Base-by-base conservation (phyloP, 2,113 vertebrate genomes). In the Oryzias javanicus region DNA sequence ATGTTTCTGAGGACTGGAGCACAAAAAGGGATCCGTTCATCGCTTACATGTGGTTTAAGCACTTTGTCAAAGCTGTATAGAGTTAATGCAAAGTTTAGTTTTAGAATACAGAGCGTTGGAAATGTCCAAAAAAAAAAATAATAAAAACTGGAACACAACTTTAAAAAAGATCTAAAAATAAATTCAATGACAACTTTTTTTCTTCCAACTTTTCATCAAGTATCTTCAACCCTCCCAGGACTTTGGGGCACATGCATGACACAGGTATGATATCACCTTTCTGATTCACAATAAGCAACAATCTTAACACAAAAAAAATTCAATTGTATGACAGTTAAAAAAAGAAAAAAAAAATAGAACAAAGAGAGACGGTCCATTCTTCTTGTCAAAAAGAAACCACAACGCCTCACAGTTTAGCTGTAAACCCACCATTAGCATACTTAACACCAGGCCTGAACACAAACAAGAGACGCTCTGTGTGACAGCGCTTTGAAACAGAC, bases 391-490 rank as follows among this genome's bases (percentile, higher is more conserved):
- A 75, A 57, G 65, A 59, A 78, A 72, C 60, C 47, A 69, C 76
- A 82, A 80, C 64, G 72, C 60, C 71, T 57, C 72, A 67, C 70
- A 76, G 80, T 84, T 72, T 51, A 73, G 72, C 70, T 60, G 67
- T 76, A 64, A 82, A 76, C 76, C 55, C 22, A 44, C 66, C 81
- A 86, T 88, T 87, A 86, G 84, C 80, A 88, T 83, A 85, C 84
- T 78, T 83, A 84, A 89, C 84, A 69, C 64, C 62, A 64, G 74
- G 74, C 78, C 83, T 80, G 80, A 53, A 55, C 67, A 64, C 61
- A 67, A 81, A 86, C 84, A 88, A 86, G 80, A 82, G 87, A 4
- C 40, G 48, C 79, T 81, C 76, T 89, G 83, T 89, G 82, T 76
- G 76, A 78, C 60, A 41, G 55, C 29, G 65, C 84, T 82, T 86